Evolutionary conservation across 1,140 invertebrate genomes (phyloP).

Genomic region (Zaprionus lachaisei): DNA sequence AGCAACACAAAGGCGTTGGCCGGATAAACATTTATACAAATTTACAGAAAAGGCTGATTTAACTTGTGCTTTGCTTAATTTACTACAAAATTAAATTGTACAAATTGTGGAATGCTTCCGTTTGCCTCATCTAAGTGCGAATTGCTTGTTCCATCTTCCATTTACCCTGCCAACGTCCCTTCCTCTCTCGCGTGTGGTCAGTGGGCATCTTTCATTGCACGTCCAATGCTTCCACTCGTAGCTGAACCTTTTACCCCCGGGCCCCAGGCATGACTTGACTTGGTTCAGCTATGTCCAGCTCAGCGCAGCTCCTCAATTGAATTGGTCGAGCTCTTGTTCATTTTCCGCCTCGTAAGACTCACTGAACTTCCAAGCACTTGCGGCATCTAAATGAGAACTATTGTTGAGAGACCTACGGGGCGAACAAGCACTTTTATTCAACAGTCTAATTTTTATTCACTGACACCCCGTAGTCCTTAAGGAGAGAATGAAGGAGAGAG

Average conservation of each 20-base stretch:
- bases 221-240: background rate
- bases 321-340: conserved; percentile 57
- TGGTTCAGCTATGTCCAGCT: conserved; percentile 10
- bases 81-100: conserved; percentile 69
- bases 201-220: background rate
- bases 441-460: conserved; percentile 53
- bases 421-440: conserved; percentile 54
- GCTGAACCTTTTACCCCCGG: conserved; percentile 9
- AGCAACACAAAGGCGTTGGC: conserved; percentile 9
- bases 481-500: background rate
- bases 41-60: conserved; percentile 55
- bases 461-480: background rate
- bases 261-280: background rate
- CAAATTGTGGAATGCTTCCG: conserved; percentile 53
- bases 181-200: background rate
- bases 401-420: conserved; percentile 51
- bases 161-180: background rate
- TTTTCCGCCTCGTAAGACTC: conserved; percentile 64
- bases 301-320: conserved; percentile 32
- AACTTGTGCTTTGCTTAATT: conserved; percentile 59
- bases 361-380: conserved; percentile 54
- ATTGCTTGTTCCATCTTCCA: conserved; percentile 40
- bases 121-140: conserved; percentile 39
- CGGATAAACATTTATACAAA: conserved; percentile 54
- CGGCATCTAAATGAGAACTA: conserved; percentile 65